Conservation (phyloP, 2,888 invertebrate species). For the Melanotus villosus region DNA sequence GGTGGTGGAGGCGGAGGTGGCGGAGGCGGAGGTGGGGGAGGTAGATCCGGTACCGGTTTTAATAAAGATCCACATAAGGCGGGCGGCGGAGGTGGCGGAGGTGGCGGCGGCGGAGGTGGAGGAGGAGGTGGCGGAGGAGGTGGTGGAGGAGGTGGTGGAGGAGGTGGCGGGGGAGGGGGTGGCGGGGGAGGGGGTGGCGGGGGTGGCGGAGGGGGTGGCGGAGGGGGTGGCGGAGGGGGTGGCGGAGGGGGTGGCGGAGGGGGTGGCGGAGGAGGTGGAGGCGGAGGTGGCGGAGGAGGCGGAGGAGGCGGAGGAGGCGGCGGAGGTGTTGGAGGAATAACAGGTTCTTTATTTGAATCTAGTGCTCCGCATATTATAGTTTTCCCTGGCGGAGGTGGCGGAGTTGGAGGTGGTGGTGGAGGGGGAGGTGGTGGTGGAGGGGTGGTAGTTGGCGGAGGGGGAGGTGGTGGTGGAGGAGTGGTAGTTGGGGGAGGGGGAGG, state of each 20-base stretch:
- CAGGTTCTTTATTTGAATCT: no score
- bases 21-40: neutral
- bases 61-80: neutral
- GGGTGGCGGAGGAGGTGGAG: conserved; percentile 11
- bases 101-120: no score
- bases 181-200: conserved; percentile 22
- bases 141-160: no score
- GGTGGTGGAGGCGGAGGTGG: neutral
- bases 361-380: no score
- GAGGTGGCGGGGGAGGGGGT: conserved; percentile 21
- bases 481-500: neutral
- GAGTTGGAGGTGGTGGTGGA: conserved; percentile 14
- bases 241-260: conserved; percentile 8
- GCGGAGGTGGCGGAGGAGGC: conserved; percentile 24
- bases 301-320: no score
- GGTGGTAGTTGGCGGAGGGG: neutral
- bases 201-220: no score
- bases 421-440: neutral
- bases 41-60: neutral
- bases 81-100: conserved; percentile 16
- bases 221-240: no score
- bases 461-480: neutral
- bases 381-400: conserved; percentile 15
- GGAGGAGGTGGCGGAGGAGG: no score
- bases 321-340: no score